These are phyloP conservation scores for Chaetodon trifascialis DNA, from an alignment of 2,113 vertebrate genomes.

Conservation along the genomic window DNA sequence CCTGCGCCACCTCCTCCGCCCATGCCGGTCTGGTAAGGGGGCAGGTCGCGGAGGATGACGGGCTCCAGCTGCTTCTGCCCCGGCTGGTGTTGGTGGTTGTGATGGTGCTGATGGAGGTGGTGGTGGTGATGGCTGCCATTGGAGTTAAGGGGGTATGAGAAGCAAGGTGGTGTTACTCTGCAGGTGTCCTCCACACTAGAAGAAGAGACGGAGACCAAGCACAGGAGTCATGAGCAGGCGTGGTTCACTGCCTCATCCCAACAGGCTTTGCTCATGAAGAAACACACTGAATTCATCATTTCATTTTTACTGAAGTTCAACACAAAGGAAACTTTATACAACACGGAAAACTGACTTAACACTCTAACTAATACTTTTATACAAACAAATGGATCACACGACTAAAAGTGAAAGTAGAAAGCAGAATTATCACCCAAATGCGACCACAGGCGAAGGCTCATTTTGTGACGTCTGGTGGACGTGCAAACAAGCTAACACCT, in stretches of 20 bases:
- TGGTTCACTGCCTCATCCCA: not conserved
- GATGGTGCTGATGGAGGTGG: conserved; percentile 42
- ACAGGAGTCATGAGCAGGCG: too few relatives aligned
- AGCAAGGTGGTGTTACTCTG: conserved; percentile 79
- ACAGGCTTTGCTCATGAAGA: not conserved
- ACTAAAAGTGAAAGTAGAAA: not conserved
- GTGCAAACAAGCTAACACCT: not conserved
- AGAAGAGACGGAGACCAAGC: not conserved
- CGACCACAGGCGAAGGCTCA: not conserved
- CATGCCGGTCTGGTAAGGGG: conserved; percentile 68
- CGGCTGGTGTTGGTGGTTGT: conserved; percentile 62
- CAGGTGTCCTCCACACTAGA: conserved; percentile 81
- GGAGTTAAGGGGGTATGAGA: conserved; percentile 70
- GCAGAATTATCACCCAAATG: not conserved
- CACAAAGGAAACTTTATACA: not conserved
- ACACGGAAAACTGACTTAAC: not conserved
- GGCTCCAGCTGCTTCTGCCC: conserved; percentile 81
- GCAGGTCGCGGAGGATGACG: conserved; percentile 77
- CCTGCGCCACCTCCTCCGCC: conserved; percentile 76
- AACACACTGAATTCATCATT: not conserved
- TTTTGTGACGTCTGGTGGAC: not conserved
- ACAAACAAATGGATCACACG: not conserved
- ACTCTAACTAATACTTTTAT: not conserved
- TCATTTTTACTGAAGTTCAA: not conserved
- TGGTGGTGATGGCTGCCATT: conserved; percentile 70